Conservation (phyloP, 1,140 invertebrate genomes). For the Drosophila tsacasi region DNA sequence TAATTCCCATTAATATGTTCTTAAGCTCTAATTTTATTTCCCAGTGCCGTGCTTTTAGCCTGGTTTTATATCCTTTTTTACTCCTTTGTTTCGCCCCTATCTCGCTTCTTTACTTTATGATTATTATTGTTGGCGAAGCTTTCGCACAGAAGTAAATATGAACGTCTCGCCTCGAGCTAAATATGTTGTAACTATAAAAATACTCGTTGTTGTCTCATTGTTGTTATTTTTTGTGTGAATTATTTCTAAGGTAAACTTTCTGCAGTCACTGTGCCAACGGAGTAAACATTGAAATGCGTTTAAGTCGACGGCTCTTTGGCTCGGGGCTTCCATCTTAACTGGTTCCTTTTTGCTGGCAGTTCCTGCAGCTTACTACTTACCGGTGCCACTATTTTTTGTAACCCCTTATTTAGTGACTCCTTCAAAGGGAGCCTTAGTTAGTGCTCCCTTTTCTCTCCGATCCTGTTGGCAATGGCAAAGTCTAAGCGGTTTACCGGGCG, state of each 20-base stretch:
- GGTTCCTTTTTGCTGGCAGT: slow-evolving; percentile 11
- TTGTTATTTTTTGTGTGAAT: slow-evolving; percentile 43
- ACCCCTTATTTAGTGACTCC: slow-evolving; percentile 29
- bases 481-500: slow-evolving; percentile 70
- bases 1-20: neutral
- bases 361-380: neutral
- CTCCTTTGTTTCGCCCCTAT: slow-evolving; percentile 39
- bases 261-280: slow-evolving; percentile 49
- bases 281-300: slow-evolving; percentile 50
- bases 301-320: slow-evolving; percentile 50
- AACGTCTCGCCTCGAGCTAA: slow-evolving; percentile 72
- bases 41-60: slow-evolving; percentile 7
- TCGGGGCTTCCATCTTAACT: slow-evolving; percentile 26
- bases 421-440: slow-evolving; percentile 24
- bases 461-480: slow-evolving; percentile 65
- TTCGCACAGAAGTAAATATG: slow-evolving; percentile 72
- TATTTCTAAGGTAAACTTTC: slow-evolving; percentile 45
- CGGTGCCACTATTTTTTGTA: slow-evolving; percentile 4
- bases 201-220: slow-evolving; percentile 33
- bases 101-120: slow-evolving; percentile 62
- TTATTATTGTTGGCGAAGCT: slow-evolving; percentile 72
- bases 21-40: neutral
- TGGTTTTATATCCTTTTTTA: slow-evolving; percentile 24
- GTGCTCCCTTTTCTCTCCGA: slow-evolving; percentile 43
- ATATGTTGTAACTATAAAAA: slow-evolving; percentile 75